phyloP scores from a whole-genome alignment of 1,140 invertebrate genomes.

The Drosophila kurseongensis region DNA sequence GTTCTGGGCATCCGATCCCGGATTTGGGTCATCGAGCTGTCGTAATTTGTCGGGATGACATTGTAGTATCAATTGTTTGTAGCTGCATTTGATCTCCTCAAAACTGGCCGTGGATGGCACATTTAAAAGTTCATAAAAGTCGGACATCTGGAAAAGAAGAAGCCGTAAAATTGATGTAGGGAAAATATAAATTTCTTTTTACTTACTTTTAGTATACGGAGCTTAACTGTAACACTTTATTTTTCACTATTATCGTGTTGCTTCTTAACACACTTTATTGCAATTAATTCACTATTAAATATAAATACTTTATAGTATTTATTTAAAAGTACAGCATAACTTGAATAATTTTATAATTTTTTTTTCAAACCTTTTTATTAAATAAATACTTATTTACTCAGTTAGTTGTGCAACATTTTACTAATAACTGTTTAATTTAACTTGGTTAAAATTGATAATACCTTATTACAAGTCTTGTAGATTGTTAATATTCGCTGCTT shows the following conservation, averaged over 20 bases:
- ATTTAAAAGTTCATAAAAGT: slow-evolving; percentile 76
- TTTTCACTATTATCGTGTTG: neutral
- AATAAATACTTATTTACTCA: no score
- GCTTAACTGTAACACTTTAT: neutral
- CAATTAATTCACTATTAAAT: no score
- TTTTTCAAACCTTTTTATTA: no score
- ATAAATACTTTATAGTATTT: no score
- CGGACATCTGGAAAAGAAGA: slow-evolving; percentile 54
- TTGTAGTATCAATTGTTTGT: slow-evolving; percentile 83
- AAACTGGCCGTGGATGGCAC: slow-evolving; percentile 57
- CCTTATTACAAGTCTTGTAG: no score
- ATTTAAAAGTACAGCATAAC: no score
- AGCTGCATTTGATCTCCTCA: slow-evolving; percentile 78
- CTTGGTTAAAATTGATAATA: no score
- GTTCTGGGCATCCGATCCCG: slow-evolving; percentile 23
- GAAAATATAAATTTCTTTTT: slow-evolving; percentile 7
- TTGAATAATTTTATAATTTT: no score
- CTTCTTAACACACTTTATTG: neutral
- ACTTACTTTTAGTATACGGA: slow-evolving; percentile 54
- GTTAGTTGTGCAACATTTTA: no score
- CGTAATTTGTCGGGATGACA: slow-evolving; percentile 84
- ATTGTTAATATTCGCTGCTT: no score
- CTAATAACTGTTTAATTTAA: no score
- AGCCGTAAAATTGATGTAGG: neutral
- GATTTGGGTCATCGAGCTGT: slow-evolving; percentile 67